These are phyloP conservation scores for Papilio demoleus DNA, from an alignment of 2,888 invertebrate genomes.

Conservation along the genomic window DNA sequence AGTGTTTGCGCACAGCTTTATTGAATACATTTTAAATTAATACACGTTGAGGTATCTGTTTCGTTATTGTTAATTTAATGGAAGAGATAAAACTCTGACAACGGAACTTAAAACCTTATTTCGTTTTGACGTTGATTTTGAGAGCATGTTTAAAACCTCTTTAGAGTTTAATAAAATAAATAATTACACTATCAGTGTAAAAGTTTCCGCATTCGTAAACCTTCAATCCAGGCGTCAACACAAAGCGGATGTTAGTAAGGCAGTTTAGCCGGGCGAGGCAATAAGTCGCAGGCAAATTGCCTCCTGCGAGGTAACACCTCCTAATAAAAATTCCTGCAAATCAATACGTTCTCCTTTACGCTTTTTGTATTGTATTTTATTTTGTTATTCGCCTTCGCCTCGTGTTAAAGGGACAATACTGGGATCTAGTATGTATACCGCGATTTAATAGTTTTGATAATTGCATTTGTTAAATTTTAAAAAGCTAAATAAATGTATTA, in stretches of 20 bases:
- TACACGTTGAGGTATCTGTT: slow-evolving; percentile 1
- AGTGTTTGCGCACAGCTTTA: slow-evolving; percentile 36
- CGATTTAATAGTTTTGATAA: slow-evolving; percentile 53
- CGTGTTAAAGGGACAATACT: slow-evolving; percentile 81
- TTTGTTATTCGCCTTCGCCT: slow-evolving; percentile 77
- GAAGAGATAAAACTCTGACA: not conserved
- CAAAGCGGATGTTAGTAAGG: slow-evolving; percentile 26
- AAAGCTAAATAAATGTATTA: no score
- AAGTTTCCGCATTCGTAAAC: not conserved
- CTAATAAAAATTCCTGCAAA: slow-evolving; percentile 84
- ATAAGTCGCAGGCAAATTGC: slow-evolving; percentile 69
- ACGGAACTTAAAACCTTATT: not conserved
- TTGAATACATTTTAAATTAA: slow-evolving; percentile 32
- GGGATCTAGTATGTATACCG: slow-evolving; percentile 62
- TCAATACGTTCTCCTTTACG: slow-evolving; percentile 82
- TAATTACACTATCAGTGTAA: no score
- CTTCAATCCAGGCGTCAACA: not conserved
- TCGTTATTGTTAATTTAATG: not conserved
- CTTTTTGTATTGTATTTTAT: slow-evolving; percentile 82
- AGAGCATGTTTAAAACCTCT: not conserved
- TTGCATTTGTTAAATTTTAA: slow-evolving; percentile 32
- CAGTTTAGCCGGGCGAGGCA: slow-evolving; percentile 50
- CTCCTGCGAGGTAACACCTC: slow-evolving; percentile 73
- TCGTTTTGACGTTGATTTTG: not conserved
- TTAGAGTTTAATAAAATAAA: no score